Evolutionary conservation across 2,888 invertebrate genomes (phyloP).

Genomic region (Nemotelus pantherinus): DNA sequence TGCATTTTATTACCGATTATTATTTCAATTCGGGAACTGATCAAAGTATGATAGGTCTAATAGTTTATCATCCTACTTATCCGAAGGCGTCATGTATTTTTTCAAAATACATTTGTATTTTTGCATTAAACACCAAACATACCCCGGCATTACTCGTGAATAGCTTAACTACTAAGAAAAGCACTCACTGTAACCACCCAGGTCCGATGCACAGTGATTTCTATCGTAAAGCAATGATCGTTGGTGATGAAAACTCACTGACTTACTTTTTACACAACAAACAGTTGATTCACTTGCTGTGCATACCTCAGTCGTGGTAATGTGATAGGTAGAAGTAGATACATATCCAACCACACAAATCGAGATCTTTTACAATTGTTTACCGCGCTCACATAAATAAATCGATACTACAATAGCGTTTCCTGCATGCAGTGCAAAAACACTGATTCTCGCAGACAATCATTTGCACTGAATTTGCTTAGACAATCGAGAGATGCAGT

Average conservation of each 20-base stretch:
- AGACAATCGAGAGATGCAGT: background rate
- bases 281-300: background rate
- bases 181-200: background rate
- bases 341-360: constrained; percentile 22
- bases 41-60: too few relatives aligned
- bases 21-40: too few relatives aligned
- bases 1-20: too few relatives aligned
- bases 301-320: constrained; percentile 15
- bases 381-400: constrained; percentile 41
- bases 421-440: constrained; percentile 10
- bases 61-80: too few relatives aligned
- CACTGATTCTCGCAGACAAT: background rate
- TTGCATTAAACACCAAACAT: too few relatives aligned
- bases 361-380: constrained; percentile 39
- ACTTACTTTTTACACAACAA: constrained; percentile 22
- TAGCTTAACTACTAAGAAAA: background rate
- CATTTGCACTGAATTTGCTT: constrained; percentile 28
- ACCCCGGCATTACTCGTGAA: too few relatives aligned
- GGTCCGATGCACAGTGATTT: background rate
- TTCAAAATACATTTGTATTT: too few relatives aligned
- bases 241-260: constrained; percentile 30
- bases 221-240: constrained; percentile 9
- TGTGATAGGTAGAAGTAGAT: constrained; percentile 11
- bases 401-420: constrained; percentile 22
- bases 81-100: too few relatives aligned